Conservation (phyloP, 2,797 vertebrate species). For the Oreonectes daqikongensis region DNA sequence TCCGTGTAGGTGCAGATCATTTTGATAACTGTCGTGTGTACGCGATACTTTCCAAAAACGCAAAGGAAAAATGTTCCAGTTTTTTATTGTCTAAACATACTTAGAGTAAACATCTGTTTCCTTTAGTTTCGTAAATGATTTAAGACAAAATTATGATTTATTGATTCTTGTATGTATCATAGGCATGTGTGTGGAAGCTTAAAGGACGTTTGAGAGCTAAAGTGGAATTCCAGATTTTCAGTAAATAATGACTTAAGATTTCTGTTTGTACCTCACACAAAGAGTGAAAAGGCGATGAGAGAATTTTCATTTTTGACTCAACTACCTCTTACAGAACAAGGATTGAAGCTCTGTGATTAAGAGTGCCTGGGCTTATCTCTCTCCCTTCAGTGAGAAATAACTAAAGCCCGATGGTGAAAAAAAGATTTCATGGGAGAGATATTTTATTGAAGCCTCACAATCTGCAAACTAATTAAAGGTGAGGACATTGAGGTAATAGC, state of each 20-base stretch:
- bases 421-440: constrained; percentile 18
- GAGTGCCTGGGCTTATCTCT: constrained; percentile 10
- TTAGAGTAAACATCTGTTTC: too few relatives aligned
- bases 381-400: constrained; percentile 32
- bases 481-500: constrained; percentile 67
- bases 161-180: too few relatives aligned
- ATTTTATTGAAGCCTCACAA: constrained; percentile 47
- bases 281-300: constrained; percentile 1
- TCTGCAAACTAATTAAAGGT: constrained; percentile 67
- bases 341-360: constrained; percentile 20
- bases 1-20: too few relatives aligned
- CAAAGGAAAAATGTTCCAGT: too few relatives aligned
- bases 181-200: too few relatives aligned
- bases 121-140: too few relatives aligned
- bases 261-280: background rate
- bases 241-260: background rate
- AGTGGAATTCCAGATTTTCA: background rate
- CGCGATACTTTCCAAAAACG: too few relatives aligned
- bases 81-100: too few relatives aligned
- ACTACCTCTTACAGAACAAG: constrained; percentile 6
- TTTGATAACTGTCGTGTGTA: too few relatives aligned
- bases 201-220: background rate
- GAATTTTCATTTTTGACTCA: background rate
- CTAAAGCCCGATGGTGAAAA: constrained; percentile 40
- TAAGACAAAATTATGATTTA: too few relatives aligned